These are phyloP conservation scores for Leptonema lineaticorne DNA, from an alignment of 1,140 invertebrate genomes.

Conservation along the genomic window DNA sequence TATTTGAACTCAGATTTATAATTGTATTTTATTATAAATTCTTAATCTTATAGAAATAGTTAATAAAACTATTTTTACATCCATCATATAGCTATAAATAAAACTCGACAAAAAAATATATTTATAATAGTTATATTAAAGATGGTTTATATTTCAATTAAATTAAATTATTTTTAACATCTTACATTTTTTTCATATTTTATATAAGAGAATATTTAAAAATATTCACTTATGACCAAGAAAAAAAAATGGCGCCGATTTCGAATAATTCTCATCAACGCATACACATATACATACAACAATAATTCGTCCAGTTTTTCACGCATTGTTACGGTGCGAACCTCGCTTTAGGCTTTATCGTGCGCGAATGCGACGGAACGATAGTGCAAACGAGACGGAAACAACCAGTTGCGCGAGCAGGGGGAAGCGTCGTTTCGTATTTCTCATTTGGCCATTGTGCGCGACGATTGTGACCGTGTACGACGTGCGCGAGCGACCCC, in stretches of 20 bases:
- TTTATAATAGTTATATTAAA: not conserved
- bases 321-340: too few relatives aligned
- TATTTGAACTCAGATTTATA: too few relatives aligned
- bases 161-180: not conserved
- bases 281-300: not conserved
- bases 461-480: not conserved
- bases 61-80: too few relatives aligned
- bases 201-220: not conserved
- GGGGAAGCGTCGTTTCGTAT: too few relatives aligned
- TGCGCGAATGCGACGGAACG: not conserved
- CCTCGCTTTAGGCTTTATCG: too few relatives aligned
- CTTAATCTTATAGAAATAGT: too few relatives aligned
- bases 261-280: not conserved
- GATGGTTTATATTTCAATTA: not conserved
- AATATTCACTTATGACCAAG: too few relatives aligned
- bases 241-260: not conserved
- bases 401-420: not conserved
- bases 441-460: too few relatives aligned
- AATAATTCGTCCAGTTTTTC: not conserved
- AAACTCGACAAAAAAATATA: too few relatives aligned
- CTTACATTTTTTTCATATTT: too few relatives aligned
- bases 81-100: too few relatives aligned
- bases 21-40: too few relatives aligned
- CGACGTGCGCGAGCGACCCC: not conserved
- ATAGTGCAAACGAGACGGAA: not conserved